A percentile compares a stretch with the other conserved stretches of the same genome.
phyloP scores from a whole-genome alignment of 2,797 vertebrate species.

The Tenualosa ilisha region DNA sequence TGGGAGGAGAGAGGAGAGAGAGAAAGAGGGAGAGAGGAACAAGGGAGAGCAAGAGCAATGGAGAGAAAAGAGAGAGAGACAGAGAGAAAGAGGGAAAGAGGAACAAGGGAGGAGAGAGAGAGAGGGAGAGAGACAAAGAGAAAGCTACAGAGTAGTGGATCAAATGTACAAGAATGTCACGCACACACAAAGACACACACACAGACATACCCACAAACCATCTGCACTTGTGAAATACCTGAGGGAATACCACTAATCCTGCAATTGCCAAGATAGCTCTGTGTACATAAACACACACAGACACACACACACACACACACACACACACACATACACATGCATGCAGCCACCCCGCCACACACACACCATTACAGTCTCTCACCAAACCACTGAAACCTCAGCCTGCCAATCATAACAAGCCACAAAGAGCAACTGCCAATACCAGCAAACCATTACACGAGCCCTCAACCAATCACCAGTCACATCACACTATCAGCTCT shows the following conservation, averaged over 20 bases:
- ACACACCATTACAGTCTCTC: neutral
- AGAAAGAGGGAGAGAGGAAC: neutral
- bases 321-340: slow-evolving; percentile 12
- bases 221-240: slow-evolving; percentile 24
- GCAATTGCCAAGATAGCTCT: slow-evolving; percentile 4
- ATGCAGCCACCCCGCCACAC: neutral
- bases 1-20: neutral
- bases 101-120: neutral
- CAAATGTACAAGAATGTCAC: neutral
- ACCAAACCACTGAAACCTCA: neutral
- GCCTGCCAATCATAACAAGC: slow-evolving; percentile 13
- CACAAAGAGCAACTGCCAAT: neutral
- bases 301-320: neutral
- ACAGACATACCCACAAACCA: slow-evolving; percentile 31
- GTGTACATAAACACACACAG: neutral
- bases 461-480: neutral
- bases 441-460: neutral
- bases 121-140: neutral
- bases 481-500: neutral
- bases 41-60: neutral
- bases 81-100: neutral
- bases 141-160: neutral
- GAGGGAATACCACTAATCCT: slow-evolving; percentile 19
- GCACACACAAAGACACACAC: slow-evolving; percentile 20
- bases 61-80: neutral